Base-by-base conservation (phyloP, 92 coral and sea anemone species). In the Blastomussa wellsi region DNA sequence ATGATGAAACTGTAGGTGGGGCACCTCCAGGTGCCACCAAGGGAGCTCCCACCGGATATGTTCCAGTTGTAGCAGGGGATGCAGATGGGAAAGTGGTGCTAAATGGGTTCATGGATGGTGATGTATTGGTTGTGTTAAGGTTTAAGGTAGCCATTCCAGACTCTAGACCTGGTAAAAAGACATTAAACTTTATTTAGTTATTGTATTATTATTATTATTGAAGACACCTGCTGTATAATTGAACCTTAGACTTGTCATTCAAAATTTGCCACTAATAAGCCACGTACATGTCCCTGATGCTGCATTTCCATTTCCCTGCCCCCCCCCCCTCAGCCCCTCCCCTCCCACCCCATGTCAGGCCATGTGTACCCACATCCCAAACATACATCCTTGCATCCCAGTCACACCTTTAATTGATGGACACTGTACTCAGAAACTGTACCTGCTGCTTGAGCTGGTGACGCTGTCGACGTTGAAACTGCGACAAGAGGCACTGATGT, bases 51-150 rank as follows among this genome's bases (percentile, higher is more conserved):
- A 52, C 83, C 17, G 90, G 79, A 65, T 73, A 81, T 52, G 89
- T 77, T 36, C 70, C 89, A 51, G 86, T 74, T 72, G 90, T 35
- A 14, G 76, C 78, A 39, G 89, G 80, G 28, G 87, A 39, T 8
- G 86, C 72, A 20, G 87, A 74, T 47, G 89, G 57, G 17, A 89
- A 82, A 81, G 89, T 92, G 39, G 93, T 79, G 59, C 89, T 90
- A n/a, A 97, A 89, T 6, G 99, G 99, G 65, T 93, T 97, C 82
- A 94, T 62, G 41, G 95, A 97, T 20, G 95, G 94, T 51, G 90
- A 64, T 2, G 95, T 90, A 70, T 89, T 87, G 10, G 89, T 86
- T 16, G 94, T 88, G 85, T 92, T 87, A 10, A 97, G 93, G 79
- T 95, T 88, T 69, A 97, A 65, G 2, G 93, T 79, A 28, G 90